Evolutionary conservation across 2,888 invertebrate genomes (phyloP), one percentile per base, ranked within the genome.

Genomic region (Drosophila rubida): DNA sequence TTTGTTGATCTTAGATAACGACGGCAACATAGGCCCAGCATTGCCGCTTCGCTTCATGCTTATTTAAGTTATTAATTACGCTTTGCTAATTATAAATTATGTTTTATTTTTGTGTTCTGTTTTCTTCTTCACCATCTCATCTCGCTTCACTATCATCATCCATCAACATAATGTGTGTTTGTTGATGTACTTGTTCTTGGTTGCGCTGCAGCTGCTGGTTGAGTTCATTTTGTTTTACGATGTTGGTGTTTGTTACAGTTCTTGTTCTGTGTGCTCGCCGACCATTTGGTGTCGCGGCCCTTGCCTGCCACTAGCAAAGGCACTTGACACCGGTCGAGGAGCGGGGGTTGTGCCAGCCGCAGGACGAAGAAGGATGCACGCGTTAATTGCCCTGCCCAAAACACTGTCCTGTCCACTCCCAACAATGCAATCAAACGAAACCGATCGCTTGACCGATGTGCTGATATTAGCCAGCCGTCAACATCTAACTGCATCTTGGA

Each of bases 61-160:
- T 68, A 68, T 68, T 70, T 53, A 58, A 62, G 64, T 64, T 75
- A 66, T 66, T 76, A 64, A 61, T 81, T 81, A 80, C 64, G 75
- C 78, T 69, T 82, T 80, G 72, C 72, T 78, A 85, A 81, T 87
- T 81, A 78, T 80, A 64, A 73, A 70, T 81, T 78, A 87, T 72
- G 42, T 67, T 73, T 66, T 78, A 66, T 62, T 72, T 77, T 61
- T 58, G 59, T 61, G 39, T 58, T 50, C 48, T 32, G 39, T 58
- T 50, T 51, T 32, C 11, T 4, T 32, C 4, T 32, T 32, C n/a
- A 2, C 25, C 41, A 48, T 49, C 44, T 25, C n/a, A 32, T 32
- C 32, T 32, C 5, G 25, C 35, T 44, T 13, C 13, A 9, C 35
- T 22, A 32, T 27, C 9, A 14, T 32, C 16, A 11, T 30, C 22